Conservation (phyloP, 2,888 invertebrate genomes). For the Agelastica alni region DNA sequence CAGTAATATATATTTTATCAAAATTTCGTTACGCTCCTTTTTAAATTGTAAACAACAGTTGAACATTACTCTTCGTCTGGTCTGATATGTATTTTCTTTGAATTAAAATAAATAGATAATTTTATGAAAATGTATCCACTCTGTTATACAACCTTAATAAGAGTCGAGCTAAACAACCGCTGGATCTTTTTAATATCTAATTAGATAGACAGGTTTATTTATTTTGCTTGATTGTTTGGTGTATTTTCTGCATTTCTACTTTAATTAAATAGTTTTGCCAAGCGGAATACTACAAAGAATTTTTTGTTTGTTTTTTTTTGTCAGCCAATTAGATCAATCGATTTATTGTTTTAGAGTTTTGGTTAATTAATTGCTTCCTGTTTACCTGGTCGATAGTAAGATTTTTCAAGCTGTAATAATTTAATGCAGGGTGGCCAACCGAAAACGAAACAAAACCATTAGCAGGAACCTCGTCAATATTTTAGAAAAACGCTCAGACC, state of each 20-base stretch:
- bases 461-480: no score
- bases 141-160: slow-evolving; percentile 34
- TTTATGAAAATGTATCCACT: neutral
- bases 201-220: slow-evolving; percentile 32
- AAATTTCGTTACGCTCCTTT: no score
- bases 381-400: slow-evolving; percentile 1
- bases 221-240: slow-evolving; percentile 14
- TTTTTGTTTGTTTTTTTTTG: slow-evolving; percentile 4
- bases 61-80: no score
- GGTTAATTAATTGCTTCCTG: slow-evolving; percentile 6
- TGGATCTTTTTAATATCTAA: slow-evolving; percentile 36
- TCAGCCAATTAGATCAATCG: slow-evolving; percentile 15
- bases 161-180: slow-evolving; percentile 29
- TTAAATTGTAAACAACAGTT: no score
- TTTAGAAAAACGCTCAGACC: no score
- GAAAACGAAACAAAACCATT: no score
- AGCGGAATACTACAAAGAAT: slow-evolving; percentile 10
- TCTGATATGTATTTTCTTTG: no score
- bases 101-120: no score
- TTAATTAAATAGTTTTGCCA: slow-evolving; percentile 23
- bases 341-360: slow-evolving; percentile 8
- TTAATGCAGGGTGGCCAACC: no score
- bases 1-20: no score
- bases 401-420: no score
- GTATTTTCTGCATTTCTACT: slow-evolving; percentile 16